phyloP scores from a whole-genome alignment of 2,888 invertebrate species.

The Athetis lepigone region DNA sequence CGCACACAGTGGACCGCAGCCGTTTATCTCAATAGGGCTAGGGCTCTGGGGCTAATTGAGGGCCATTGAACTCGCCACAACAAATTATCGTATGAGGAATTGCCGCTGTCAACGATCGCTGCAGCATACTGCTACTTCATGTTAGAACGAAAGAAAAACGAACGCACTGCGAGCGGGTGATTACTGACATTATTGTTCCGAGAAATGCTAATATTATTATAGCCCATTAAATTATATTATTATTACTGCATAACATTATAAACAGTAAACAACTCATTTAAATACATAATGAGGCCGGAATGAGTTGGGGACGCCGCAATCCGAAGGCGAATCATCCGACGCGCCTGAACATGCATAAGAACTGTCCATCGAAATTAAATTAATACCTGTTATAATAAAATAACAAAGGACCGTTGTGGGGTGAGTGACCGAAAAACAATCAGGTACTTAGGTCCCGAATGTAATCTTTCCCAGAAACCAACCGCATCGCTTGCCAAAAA shows the following conservation, averaged over 20 bases:
- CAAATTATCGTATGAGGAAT: slow-evolving; percentile 76
- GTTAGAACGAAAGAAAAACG: slow-evolving; percentile 56
- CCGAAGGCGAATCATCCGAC: slow-evolving; percentile 46
- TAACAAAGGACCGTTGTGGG: slow-evolving; percentile 76
- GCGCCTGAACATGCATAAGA: slow-evolving; percentile 42
- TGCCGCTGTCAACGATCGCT: slow-evolving; percentile 70
- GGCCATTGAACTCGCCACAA: slow-evolving; percentile 78
- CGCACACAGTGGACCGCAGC: slow-evolving; percentile 67
- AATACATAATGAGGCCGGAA: slow-evolving; percentile 33
- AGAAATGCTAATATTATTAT: slow-evolving; percentile 56
- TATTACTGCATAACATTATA: slow-evolving; percentile 40
- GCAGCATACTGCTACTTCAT: slow-evolving; percentile 53
- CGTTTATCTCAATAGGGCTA: slow-evolving; percentile 83
- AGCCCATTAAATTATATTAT: slow-evolving; percentile 47
- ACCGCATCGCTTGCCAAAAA: slow-evolving; percentile 86
- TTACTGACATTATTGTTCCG: slow-evolving; percentile 54
- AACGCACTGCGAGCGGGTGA: slow-evolving; percentile 45
- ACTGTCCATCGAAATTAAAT: slow-evolving; percentile 75
- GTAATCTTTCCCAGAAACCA: slow-evolving; percentile 87
- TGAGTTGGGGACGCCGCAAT: slow-evolving; percentile 20
- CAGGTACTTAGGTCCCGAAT: slow-evolving; percentile 86
- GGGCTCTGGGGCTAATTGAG: slow-evolving; percentile 81
- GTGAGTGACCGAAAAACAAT: slow-evolving; percentile 88
- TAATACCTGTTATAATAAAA: slow-evolving; percentile 77
- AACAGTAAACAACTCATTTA: slow-evolving; percentile 45